Evolutionary conservation across 2,797 vertebrate genomes (phyloP), one percentile per base, ranked within the genome.

Genomic region (Coreius guichenoti): DNA sequence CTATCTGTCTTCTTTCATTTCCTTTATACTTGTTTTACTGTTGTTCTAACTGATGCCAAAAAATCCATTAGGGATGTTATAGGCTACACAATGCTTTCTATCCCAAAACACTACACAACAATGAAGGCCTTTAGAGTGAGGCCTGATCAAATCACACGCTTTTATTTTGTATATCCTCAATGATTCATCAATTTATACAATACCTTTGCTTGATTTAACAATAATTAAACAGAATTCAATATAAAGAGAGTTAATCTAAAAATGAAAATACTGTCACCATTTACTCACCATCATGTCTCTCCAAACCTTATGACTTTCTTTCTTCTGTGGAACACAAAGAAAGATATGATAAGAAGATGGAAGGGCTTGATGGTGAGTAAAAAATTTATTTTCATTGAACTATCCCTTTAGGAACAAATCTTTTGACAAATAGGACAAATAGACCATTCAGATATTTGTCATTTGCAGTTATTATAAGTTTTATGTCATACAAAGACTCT

Each of bases 11-110:
- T 68, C 14, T 47, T 74, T 80, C 63, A 33, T 80, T 72, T 79
- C 31, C 72, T 80, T 54, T 74, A 31, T 51, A n/a, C 16, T 85
- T 54, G 56, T 78, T 85, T 80, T 36, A 45, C 1, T 51, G 21
- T 58, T 72, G 43, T 23, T 67, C 56, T 67, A n/a, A 65, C 56
- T 61, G 69, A 43, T 63, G 84, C 84, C 84, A 86, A 67, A 65
- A 81, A 17, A 16, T 33, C 84, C 84, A 81, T 86, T 86, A 86
- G 51, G 49, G n/a, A 51, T 63, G 13, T 68, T 43, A 45, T 45
- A 33, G 26, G 70, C 75, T 29, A 70, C 67, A 70, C 83, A 36
- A 23, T 61, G 14, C n/a, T 58, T n/a, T 14, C 21, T 17, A 31
- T 72, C 79, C 17, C 31, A 31, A 47, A 49, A 26, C 51, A n/a